phyloP scores from a whole-genome alignment of 2,113 vertebrate species.

The Aplodontia rufa region DNA sequence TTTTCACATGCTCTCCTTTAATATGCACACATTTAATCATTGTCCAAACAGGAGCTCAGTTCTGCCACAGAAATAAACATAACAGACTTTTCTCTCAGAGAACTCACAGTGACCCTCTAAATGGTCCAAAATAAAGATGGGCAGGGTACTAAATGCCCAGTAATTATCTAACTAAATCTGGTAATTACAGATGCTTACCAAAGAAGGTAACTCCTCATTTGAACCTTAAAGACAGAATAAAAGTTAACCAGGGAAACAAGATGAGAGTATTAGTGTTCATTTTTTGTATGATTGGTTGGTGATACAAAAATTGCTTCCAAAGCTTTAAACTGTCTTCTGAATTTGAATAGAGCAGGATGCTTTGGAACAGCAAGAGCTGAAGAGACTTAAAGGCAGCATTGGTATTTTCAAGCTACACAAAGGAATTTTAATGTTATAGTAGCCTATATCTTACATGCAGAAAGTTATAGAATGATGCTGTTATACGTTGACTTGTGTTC shows the following conservation, averaged over 20 bases:
- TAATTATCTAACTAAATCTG: neutral
- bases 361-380: neutral
- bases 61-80: neutral
- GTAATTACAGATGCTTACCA: neutral
- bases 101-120: neutral
- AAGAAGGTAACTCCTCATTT: neutral
- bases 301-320: neutral
- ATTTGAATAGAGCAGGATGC: neutral
- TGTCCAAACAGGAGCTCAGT: neutral
- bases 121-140: neutral
- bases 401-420: neutral
- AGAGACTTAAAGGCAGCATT: neutral
- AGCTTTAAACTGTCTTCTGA: neutral
- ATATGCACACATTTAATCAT: neutral
- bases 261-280: neutral
- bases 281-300: neutral
- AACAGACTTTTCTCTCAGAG: neutral
- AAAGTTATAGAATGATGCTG: neutral
- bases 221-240: neutral
- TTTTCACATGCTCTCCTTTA: neutral
- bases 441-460: neutral
- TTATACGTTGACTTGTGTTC: neutral
- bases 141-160: neutral
- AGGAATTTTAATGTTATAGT: neutral
- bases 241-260: neutral